Evolutionary conservation across 1,140 invertebrate genomes (phyloP), one percentile per base, ranked within the genome.

Genomic region (Bilobella aurantiaca): DNA sequence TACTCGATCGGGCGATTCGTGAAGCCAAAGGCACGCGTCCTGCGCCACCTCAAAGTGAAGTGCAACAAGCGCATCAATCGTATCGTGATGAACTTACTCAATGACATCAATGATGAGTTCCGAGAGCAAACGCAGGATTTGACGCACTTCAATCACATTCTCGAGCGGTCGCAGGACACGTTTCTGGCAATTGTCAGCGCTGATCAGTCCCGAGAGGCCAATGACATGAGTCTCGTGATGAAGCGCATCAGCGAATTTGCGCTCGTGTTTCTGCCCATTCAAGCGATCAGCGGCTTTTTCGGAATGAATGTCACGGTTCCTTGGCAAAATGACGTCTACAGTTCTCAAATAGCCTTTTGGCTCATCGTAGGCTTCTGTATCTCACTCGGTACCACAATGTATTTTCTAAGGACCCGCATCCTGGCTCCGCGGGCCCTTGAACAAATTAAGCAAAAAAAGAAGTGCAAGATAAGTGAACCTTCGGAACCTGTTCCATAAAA

Each of bases 121-220:
- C n/a, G 21, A 16, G 62, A 63, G 37, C 25, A 58, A 16, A n/a
- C 5, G 2, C n/a, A 63, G 21, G 62, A 49, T 30, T 31, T 63
- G 18, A 21, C 8, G 2, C 3, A 14, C n/a, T 56, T 63, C n/a
- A 31, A 49, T 57, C 62, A 63, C 31, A 63, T 63, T 25, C 46
- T 63, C 3, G 62, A 63, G 30, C 25, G 62, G 30, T 63, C 62
- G n/a, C 62, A 63, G 25, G 62, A 63, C 27, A 63, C 62, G 8
- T 63, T 37, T 23, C 27, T 62, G 30, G 59, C 59, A 3, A 27
- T 62, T 25, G 59, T 42, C 3, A 62, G 21, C 28, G 37, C 30
- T 34, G 59, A 62, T 16, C 3, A 62, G 32, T 62, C 59, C 8
- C 59, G 59, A 25, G 30, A 62, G 25, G 59, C 59, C 3, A 62